Conservation (phyloP, 1,140 invertebrate species). For the Lordiphosa stackelbergi region DNA sequence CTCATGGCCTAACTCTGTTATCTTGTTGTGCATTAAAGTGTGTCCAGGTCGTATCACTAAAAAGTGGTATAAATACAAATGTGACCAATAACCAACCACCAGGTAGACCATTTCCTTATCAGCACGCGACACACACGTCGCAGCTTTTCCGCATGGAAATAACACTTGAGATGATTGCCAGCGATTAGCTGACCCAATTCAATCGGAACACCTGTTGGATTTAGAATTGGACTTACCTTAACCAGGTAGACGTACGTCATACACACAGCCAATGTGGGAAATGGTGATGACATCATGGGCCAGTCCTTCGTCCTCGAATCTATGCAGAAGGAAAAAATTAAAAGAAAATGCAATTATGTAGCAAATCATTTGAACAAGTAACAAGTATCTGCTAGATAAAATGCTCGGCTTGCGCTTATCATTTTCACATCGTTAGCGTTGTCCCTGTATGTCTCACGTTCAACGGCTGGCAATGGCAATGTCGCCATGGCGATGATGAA, state of each 20-base stretch:
- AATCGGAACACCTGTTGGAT: conserved; percentile 20
- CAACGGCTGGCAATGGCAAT: conserved; percentile 9
- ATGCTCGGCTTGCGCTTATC: conserved; percentile 38
- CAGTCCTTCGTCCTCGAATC: conserved; percentile 90
- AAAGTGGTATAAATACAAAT: conserved; percentile 12
- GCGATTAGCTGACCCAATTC: conserved; percentile 27
- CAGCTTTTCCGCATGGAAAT: conserved; percentile 28
- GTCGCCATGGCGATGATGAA: conserved; percentile 16
- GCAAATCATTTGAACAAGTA: conserved; percentile 6
- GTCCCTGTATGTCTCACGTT: conserved; percentile 41
- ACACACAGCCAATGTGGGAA: conserved; percentile 88
- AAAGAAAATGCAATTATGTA: not conserved
- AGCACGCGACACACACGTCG: not conserved
- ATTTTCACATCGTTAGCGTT: conserved; percentile 45
- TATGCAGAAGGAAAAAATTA: conserved; percentile 67
- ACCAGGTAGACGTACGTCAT: conserved; percentile 87
- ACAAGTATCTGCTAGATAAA: conserved; percentile 40
- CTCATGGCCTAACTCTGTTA: conserved; percentile 15
- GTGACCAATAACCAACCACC: not conserved
- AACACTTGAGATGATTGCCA: conserved; percentile 25
- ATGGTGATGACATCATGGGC: conserved; percentile 89
- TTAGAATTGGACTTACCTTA: conserved; percentile 79
- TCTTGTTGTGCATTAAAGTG: conserved; percentile 18
- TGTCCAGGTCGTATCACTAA: not conserved
- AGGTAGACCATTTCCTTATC: conserved; percentile 23